Evolutionary conservation across 2,888 invertebrate species (phyloP), one percentile per base, ranked within the genome.

Genomic region (Drosophila paranaensis): DNA sequence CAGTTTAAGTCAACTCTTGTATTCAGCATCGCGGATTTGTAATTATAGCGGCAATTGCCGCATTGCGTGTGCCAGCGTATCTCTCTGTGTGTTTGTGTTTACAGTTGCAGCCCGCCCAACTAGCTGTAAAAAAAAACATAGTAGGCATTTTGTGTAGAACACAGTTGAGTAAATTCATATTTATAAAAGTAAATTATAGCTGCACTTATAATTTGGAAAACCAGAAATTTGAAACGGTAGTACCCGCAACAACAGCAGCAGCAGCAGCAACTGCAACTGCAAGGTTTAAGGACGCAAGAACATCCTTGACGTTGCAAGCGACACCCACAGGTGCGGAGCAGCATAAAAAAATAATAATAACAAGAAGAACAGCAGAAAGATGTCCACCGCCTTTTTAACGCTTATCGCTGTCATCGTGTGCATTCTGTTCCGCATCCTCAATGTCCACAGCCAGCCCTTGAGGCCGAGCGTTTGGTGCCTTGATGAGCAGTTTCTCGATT

Each of bases 321-420:
- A 60, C 68, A 58, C 58, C 74, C 33, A 74, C 73, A 69, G 68
- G 74, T 73, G 54, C 57, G 54, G 48, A 42, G 25, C 40, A 55
- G 39, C 33, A 14, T 50, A 53, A 33, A 33, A 3, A 33, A 33
- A 11, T 33, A 16, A 46, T 2, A 8, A 27, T 14, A 48, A 48
- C 2, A 6, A 16, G 11, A 9, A 77, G n/a, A 46, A 33, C 11
- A 11, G 11, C 11, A 33, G 30, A 13, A 77, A 73, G 13, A 97
- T 97, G 97, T 97, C 97, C 88, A 96, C 97, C 76, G 96, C 96
- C 74, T 94, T 97, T 81, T 93, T 97, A 86, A 96, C 97, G 73
- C 95, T 96, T 69, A 93, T 97, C 82, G 97, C 97, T 77, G 96
- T 97, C 72, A 96, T 97, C 88, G 93, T 97, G 74, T 97, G 97